Base-by-base conservation (phyloP, 2,113 vertebrate genomes). In the Diadophis punctatus region DNA sequence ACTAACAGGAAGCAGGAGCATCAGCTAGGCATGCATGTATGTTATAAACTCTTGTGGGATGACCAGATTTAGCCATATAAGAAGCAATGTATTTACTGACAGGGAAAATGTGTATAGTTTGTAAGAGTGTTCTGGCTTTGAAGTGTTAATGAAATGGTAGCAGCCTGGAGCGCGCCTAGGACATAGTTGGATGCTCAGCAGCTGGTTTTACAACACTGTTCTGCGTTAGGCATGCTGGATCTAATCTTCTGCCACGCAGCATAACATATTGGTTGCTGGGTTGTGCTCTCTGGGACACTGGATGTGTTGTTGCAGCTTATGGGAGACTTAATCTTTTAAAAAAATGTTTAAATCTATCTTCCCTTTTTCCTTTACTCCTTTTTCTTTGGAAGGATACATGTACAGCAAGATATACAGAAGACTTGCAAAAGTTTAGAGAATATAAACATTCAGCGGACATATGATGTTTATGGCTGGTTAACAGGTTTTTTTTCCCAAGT, bases 71-170 rank as follows among this genome's bases (percentile, higher is more conserved):
- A 91, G 60, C 43, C 55, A 53, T 95, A 68, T 89, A 87, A 88
- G 90, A 14, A 0, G 90, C 9, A 86, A 87, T 8, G 90, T 88
- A 0, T 94, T 95, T 90, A 88, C 0, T 0, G 53, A 3, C 39
- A 63, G 92, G 53, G 92, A 91, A 89, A 91, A 86, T 4, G 90
- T 89, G 91, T 80, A 52, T 89, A 87, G 90, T 12, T 0, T 0
- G 91, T 12, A 22, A 1, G 68, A 20, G 88, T 93, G 94, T 39
- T 11, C 49, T 90, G 86, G n/a, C 93, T 96, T 94, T 94, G 93
- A 96, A 96, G 93, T 91, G 94, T 93, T 95, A 84, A 43, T 90
- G 92, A 95, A 93, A 90, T 93, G 95, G 92, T 3, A 91, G 96
- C 94, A 94, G 94, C 94, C 95, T 87, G 93, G 94, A 48, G 27